phyloP scores from a whole-genome alignment of 2,888 invertebrate genomes.

The Drosophila atroscutellata region DNA sequence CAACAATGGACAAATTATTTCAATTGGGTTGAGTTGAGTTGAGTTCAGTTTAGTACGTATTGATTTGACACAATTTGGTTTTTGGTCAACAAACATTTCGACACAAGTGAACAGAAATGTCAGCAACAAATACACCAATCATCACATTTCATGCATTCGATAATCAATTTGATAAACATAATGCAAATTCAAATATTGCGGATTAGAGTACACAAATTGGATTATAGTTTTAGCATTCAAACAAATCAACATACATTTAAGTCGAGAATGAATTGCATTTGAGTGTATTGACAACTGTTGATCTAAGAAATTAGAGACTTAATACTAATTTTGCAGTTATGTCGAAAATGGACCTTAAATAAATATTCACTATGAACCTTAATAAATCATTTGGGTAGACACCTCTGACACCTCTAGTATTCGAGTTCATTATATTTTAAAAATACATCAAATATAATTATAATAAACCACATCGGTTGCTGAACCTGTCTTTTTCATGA shows the following conservation, averaged over 20 bases:
- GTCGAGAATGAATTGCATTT: slow-evolving; percentile 2
- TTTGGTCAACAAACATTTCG: slow-evolving; percentile 60
- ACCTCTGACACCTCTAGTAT: not conserved
- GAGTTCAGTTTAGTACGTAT: slow-evolving; percentile 13
- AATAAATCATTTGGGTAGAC: not conserved
- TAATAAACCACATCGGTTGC: not conserved
- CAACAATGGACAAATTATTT: slow-evolving; percentile 23
- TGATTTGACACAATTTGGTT: slow-evolving; percentile 71
- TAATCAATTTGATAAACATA: slow-evolving; percentile 47
- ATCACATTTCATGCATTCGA: slow-evolving; percentile 45
- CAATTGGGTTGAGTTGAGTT: slow-evolving; percentile 1
- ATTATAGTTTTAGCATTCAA: slow-evolving; percentile 29
- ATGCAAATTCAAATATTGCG: slow-evolving; percentile 41
- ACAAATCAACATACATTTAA: slow-evolving; percentile 36
- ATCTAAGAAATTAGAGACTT: slow-evolving; percentile 6
- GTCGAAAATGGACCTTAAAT: not conserved
- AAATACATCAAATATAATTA: not conserved
- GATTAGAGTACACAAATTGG: slow-evolving; percentile 34
- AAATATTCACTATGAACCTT: not conserved
- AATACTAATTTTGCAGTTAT: not conserved
- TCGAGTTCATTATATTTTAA: not conserved
- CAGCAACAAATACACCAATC: slow-evolving; percentile 4
- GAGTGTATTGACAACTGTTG: slow-evolving; percentile 10
- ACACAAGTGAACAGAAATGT: slow-evolving; percentile 38
- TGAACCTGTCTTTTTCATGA: not conserved